phyloP scores from a whole-genome alignment of 2,797 vertebrate genomes.

The Acropternis orthonyx region DNA sequence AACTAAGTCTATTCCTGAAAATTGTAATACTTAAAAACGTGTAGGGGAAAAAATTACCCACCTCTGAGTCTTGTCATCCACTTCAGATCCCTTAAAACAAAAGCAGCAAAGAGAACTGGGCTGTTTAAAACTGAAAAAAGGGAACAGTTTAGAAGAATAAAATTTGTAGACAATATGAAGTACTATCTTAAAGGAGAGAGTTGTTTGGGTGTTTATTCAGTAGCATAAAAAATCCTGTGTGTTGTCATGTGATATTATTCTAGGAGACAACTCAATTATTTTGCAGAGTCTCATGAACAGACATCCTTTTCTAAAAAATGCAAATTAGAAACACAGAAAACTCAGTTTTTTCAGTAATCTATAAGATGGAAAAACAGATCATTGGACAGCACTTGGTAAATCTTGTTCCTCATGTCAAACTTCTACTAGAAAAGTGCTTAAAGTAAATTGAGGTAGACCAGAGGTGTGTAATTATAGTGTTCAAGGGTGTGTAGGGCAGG shows the following conservation, averaged over 20 bases:
- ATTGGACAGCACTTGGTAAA: not conserved
- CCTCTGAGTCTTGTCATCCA: not conserved
- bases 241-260: not conserved
- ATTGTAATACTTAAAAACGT: not conserved
- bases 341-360: not conserved
- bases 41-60: not conserved
- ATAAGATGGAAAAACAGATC: not conserved
- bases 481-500: not conserved
- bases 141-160: not conserved
- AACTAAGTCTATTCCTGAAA: not conserved
- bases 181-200: not conserved
- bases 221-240: not conserved
- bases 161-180: not conserved
- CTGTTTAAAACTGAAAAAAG: not conserved
- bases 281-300: not conserved
- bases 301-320: not conserved
- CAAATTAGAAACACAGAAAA: not conserved
- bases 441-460: not conserved
- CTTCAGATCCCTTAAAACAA: not conserved
- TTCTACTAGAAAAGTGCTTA: not conserved
- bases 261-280: not conserved
- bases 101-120: not conserved
- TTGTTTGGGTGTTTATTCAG: not conserved
- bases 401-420: not conserved
- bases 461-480: not conserved